phyloP scores from a whole-genome alignment of 2,888 invertebrate genomes.

The Norana najaformis region DNA sequence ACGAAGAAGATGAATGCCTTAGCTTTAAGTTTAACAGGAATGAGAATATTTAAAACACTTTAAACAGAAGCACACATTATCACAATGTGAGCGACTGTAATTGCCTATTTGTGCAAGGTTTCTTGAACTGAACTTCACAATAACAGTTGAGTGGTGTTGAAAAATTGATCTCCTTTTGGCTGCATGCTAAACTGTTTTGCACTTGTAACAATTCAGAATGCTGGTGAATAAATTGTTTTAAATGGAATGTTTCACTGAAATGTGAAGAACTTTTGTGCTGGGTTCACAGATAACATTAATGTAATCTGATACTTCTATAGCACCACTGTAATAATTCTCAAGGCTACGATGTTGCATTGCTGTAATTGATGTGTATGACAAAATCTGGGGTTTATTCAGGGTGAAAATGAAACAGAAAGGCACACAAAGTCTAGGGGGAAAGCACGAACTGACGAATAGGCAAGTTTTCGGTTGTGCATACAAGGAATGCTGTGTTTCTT shows the following conservation, averaged over 20 bases:
- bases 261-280: not conserved
- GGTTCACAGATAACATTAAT: not conserved
- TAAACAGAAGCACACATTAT: not conserved
- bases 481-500: too few relatives aligned
- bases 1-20: too few relatives aligned
- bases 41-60: too few relatives aligned
- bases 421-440: too few relatives aligned
- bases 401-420: not conserved
- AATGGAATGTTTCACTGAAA: not conserved
- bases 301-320: not conserved
- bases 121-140: not conserved
- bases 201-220: not conserved
- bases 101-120: not conserved
- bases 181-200: not conserved
- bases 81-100: not conserved
- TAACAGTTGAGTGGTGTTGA: not conserved
- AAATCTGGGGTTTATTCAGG: not conserved
- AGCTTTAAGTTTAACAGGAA: too few relatives aligned
- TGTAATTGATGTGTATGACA: not conserved
- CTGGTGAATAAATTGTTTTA: not conserved
- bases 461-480: too few relatives aligned
- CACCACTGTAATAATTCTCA: too few relatives aligned
- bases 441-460: too few relatives aligned
- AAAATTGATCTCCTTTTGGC: not conserved
- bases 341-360: too few relatives aligned